Base-by-base conservation (phyloP, 2,888 invertebrate genomes). In the Drosophila basisetae region DNA sequence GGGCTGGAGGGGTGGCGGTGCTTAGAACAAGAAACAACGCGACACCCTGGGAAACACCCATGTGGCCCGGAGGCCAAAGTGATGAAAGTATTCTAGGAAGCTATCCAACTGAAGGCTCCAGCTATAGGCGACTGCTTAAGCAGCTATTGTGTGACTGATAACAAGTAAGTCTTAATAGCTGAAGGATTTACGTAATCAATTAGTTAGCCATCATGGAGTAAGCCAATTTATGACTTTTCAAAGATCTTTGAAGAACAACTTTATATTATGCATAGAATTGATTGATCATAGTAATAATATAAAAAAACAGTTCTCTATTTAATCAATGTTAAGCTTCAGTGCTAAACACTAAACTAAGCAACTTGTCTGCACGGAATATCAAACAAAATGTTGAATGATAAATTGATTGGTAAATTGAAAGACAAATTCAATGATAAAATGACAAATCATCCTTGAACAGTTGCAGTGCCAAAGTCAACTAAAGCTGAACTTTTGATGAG, bases 41-140 rank as follows among this genome's bases (percentile, higher is more conserved):
- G 55, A 65, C 58, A 76, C 77, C 43, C 77, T 61, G 77, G 73
- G 72, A 78, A 76, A 68, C 78, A 78, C 75, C 78, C 68, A 72
- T 65, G 55, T 41, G 75, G 68, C 70, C 82, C 55, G 37, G 61
- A 75, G 68, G 75, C 74, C 74, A 79, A 73, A 72, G 73, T 82
- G 80, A 77, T 73, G 82, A 82, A 87, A 84, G 71, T 76, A 71
- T 74, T 72, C 67, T 80, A 74, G 68, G 61, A 68, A 67, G 59
- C 75, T 50, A 41, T 69, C 61, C 64, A 54, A 68, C 41, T 25
- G 18, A 52, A 11, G 10, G 10, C 13, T 25, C 37, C 63, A 60
- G 77, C 16, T 55, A 55, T 61, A 73, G 78, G 28, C 65, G 78
- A 80, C 81, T 62, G n/a, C 7, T 5, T 0, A 28, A 73, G 56